Conservation (phyloP, 37 sponge, comb jelly and placozoan genomes). For the Mnemiopsis leidyi region DNA sequence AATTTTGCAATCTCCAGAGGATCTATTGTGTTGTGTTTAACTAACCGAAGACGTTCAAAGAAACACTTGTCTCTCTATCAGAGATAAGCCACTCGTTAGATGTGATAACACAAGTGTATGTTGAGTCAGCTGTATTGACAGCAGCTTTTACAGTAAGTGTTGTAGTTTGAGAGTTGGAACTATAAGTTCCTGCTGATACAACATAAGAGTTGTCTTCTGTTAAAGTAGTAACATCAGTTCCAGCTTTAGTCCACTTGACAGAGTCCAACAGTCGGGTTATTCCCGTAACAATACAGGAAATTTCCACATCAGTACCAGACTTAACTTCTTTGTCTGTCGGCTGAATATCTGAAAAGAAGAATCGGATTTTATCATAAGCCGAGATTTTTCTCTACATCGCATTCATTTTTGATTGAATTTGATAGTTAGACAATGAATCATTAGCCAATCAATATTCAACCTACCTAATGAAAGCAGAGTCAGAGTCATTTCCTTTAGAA, state of each 20-base stretch:
- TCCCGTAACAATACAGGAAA: neutral
- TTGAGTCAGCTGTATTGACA: neutral
- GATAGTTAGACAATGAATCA: too few relatives aligned
- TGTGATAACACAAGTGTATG: neutral
- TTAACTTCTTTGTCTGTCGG: neutral
- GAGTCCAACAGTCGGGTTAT: neutral
- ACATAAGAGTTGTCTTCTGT: neutral
- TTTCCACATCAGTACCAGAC: neutral
- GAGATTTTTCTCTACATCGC: too few relatives aligned
- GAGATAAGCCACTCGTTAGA: constrained; percentile 1
- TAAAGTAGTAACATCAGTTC: neutral
- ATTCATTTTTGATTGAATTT: too few relatives aligned
- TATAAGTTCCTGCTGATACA: neutral
- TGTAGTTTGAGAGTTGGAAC: neutral
- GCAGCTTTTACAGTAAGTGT: neutral
- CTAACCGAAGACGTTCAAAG: neutral
- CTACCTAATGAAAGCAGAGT: constrained; percentile 8
- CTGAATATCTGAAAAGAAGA: neutral
- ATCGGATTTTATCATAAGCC: neutral
- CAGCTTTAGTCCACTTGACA: neutral
- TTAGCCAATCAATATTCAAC: too few relatives aligned
- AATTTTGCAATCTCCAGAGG: too few relatives aligned
- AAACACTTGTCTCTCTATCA: neutral
- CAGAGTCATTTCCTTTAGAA: neutral
- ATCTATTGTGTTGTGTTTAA: neutral